Conservation (phyloP, 2,797 vertebrate species). For the Orientallactaga sibirica region DNA sequence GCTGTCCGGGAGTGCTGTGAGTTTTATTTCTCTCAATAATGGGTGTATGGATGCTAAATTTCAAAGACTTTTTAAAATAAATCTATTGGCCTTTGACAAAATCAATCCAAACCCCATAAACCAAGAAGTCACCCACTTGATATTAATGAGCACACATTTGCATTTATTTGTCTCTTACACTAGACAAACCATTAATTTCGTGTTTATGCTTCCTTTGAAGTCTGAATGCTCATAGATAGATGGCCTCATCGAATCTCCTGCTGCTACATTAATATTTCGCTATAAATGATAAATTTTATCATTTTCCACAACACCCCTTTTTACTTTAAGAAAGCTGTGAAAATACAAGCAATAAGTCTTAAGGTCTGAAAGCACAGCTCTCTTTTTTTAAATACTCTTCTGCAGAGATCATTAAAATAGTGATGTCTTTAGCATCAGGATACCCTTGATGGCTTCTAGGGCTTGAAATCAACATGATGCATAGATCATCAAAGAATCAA, state of each 20-base stretch:
- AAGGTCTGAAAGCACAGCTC: conserved; percentile 87
- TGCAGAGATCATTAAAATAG: conserved; percentile 89
- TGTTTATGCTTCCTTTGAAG: conserved; percentile 92
- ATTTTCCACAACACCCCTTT: conserved; percentile 91
- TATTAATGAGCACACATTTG: conserved; percentile 92
- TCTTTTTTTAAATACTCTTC: conserved; percentile 86
- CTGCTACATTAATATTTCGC: conserved; percentile 92
- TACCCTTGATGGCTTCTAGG: conserved; percentile 84
- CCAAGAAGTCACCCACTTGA: conserved; percentile 92
- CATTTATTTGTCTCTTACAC: conserved; percentile 92
- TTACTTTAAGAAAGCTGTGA: conserved; percentile 91
- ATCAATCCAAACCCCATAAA: conserved; percentile 92
- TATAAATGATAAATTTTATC: conserved; percentile 92
- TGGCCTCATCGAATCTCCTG: conserved; percentile 91
- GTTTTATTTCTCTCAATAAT: conserved; percentile 92
- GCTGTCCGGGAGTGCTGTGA: conserved; percentile 85
- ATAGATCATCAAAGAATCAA: conserved; percentile 81
- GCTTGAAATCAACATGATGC: conserved; percentile 83
- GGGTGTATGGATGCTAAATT: conserved; percentile 91
- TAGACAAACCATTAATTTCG: conserved; percentile 92
- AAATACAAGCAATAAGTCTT: conserved; percentile 91
- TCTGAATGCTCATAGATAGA: conserved; percentile 91
- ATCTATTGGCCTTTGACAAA: conserved; percentile 93
- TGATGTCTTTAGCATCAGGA: conserved; percentile 86
- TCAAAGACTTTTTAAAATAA: conserved; percentile 91